Evolutionary conservation across 2,797 vertebrate species (phyloP), one percentile per base, ranked within the genome.

Genomic region (Poeciliopsis turneri): DNA sequence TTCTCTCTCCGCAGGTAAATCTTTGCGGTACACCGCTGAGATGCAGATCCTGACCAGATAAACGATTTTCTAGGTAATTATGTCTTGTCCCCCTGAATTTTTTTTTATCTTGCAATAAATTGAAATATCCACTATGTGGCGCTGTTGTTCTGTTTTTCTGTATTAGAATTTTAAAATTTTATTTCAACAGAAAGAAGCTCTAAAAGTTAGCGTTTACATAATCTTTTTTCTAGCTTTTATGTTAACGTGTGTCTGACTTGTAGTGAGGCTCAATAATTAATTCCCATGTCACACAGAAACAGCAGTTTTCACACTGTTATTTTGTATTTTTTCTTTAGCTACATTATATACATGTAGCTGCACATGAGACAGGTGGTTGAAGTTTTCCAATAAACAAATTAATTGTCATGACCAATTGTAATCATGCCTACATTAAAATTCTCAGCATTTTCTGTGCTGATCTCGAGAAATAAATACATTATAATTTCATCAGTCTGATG

Each of bases 121-220:
- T 39, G 0, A 8, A 1, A 36, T 41, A 33, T 77, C 91, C 94
- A 94, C 92, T 15, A 20, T 39, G 91, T 87, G 92, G 91, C 39
- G 92, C 91, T 85, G 73, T 82, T 77, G 88, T 30, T 77, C 74
- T 80, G 69, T 69, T 2, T 75, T 57, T 74, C 0, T 20, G 12
- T 66, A 53, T 77, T 28, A 66, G 49, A 76, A 18, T 28, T 69
- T 15, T 46, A 53, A 59, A 33, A 33, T 70, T 69, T 77, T 0
- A 78, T 82, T 86, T 80, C 74, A 53, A 79, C 76, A 76, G 73
- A 57, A 39, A 47, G 72, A 12, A 25, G 72, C 74, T 74, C 59
- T 82, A 55, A 82, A 81, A 81, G 8, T 55, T 68, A 55, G 33
- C 41, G 16, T 47, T 82, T 55, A 39, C 71, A 76, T 57, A 61